Base-by-base conservation (phyloP, 2,113 vertebrate species). In the Dendrocopos noguchii region DNA sequence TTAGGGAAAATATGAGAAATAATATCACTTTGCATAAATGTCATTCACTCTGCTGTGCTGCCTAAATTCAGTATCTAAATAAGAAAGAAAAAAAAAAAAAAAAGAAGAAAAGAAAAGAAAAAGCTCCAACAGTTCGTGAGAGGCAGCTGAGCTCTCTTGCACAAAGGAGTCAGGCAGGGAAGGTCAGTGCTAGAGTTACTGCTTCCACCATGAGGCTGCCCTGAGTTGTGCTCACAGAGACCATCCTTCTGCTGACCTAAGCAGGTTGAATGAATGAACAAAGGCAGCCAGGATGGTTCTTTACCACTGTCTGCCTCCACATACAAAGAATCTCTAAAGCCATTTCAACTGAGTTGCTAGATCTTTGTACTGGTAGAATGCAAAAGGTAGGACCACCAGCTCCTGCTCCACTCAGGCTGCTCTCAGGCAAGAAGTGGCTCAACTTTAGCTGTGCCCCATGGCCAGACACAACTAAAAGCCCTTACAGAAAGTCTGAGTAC, bases 1-100 rank as follows among this genome's bases (percentile, higher is more conserved):
- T 96, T 91, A 77, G 60, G 64, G 75, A 93, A 87, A 94, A 96
- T 94, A 93, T 89, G 89, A 95, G 75, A 96, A 96, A 95, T 96
- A 93, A 91, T 96, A 87, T 91, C 78, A 25, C 72, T 92, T 94
- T 57, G 1, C 94, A 96, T 87, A 94, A 87, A 93, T 95, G 91
- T 89, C 84, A 95, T 89, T 94, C 91, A 89, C 39, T 94, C 67
- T 87, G 42, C 68, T 24, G 39, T 67, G 67, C 68, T 87, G 75
- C 53, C 66, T 91, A 72, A 91, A 96, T 85, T 87, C 82, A 55
- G 50, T 74, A 73, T 77, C 72, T 88, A 92, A 94, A 91, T 64
- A 90, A 76, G 39, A 90, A 92, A 86, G 12, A 9, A 42, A 56
- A 15, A 39, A 5, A 20, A 9, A 42, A 56, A 8, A 14, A 19